phyloP scores from a whole-genome alignment of 1,140 invertebrate genomes.

The Drosophila ercepeae region DNA sequence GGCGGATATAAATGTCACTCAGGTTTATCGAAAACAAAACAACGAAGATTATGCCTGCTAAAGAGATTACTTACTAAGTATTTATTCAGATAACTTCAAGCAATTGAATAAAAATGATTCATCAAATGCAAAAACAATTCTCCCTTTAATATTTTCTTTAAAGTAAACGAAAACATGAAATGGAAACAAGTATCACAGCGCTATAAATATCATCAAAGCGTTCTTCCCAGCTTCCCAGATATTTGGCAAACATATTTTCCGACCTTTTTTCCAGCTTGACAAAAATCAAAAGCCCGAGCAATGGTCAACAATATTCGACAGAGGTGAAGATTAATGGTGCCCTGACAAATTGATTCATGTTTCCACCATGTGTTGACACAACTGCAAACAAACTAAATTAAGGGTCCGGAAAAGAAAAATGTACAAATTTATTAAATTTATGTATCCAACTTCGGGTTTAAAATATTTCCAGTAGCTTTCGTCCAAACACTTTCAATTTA shows the following conservation, averaged over 20 bases:
- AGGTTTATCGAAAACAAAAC: slow-evolving; percentile 54
- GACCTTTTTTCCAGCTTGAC: slow-evolving; percentile 1
- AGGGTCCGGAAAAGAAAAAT: not conserved
- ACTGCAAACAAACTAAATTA: slow-evolving; percentile 1
- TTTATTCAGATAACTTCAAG: slow-evolving; percentile 76
- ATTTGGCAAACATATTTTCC: slow-evolving; percentile 7
- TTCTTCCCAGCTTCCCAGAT: not conserved
- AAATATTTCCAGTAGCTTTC: not conserved
- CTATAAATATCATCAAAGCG: slow-evolving; percentile 25
- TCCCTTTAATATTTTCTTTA: not conserved
- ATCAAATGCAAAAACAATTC: slow-evolving; percentile 54
- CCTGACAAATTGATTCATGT: slow-evolving; percentile 11
- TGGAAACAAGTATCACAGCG: not conserved
- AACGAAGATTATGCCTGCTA: slow-evolving; percentile 66
- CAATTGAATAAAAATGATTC: slow-evolving; percentile 81
- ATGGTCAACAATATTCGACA: not conserved
- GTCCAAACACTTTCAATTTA: slow-evolving; percentile 17
- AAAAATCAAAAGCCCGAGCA: not conserved
- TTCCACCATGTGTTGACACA: slow-evolving; percentile 7
- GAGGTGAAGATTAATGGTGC: slow-evolving; percentile 10
- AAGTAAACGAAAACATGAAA: not conserved
- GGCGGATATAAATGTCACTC: slow-evolving; percentile 61
- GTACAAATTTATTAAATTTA: not conserved
- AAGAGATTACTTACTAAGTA: slow-evolving; percentile 72
- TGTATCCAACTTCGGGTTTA: not conserved